Percentiles rank a stretch among this genome's conserved stretches.
Conservation (phyloP, 1,140 invertebrate genomes). For the Rhagoletis zephyria region DNA sequence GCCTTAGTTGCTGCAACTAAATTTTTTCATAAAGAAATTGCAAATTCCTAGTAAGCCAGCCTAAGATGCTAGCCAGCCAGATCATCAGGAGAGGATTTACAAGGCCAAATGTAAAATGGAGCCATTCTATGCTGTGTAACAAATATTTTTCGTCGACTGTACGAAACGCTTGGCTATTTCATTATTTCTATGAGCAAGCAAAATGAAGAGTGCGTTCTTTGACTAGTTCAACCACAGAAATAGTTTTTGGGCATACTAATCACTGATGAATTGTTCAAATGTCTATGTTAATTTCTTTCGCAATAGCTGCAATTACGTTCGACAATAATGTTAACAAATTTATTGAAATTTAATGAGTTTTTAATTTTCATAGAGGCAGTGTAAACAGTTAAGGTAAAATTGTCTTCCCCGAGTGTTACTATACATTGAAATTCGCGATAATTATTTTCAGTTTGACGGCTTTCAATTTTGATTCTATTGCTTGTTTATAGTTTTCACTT, state of each 20-base stretch:
- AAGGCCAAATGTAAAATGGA: too few species aligned
- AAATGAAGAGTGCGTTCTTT: background rate
- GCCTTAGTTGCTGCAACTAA: background rate
- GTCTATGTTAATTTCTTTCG: slow-evolving; percentile 14
- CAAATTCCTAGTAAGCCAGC: background rate
- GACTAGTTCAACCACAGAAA: background rate
- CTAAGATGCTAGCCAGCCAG: background rate
- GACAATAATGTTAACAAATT: slow-evolving; percentile 11
- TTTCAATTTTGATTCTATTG: too few species aligned
- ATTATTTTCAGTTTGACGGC: too few species aligned
- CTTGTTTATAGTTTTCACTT: too few species aligned
- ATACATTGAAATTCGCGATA: too few species aligned
- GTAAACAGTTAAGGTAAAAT: background rate
- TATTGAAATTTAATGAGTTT: slow-evolving; percentile 16
- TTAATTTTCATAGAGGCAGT: background rate
- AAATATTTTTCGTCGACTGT: too few species aligned
- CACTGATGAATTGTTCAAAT: background rate
- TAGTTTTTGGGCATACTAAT: slow-evolving; percentile 32
- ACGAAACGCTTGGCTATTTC: too few species aligned
- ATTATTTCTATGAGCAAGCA: background rate
- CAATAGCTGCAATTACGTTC: background rate
- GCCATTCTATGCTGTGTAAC: too few species aligned
- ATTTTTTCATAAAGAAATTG: background rate
- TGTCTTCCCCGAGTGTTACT: too few species aligned
- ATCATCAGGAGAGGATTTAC: background rate